These are phyloP conservation scores for Acromyrmex charruanus DNA, from an alignment of 1,140 invertebrate genomes.

Conservation along the genomic window DNA sequence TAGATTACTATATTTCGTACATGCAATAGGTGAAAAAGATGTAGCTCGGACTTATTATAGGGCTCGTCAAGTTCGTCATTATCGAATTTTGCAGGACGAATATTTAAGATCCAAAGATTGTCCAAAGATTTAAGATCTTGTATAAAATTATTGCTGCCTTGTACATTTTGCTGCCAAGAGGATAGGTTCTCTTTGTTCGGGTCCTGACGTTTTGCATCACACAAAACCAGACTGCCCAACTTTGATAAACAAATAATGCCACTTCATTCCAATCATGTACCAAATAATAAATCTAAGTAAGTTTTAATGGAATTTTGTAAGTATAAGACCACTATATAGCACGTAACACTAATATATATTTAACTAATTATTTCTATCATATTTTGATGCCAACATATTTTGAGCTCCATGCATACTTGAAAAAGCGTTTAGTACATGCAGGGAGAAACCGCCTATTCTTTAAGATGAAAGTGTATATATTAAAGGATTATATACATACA, in stretches of 20 bases:
- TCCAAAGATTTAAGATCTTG: slow-evolving; percentile 71
- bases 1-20: slow-evolving; percentile 22
- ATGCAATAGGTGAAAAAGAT: slow-evolving; percentile 37
- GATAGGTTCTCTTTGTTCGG: slow-evolving; percentile 67
- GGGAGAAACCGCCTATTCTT: slow-evolving; percentile 30
- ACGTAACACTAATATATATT: slow-evolving; percentile 64
- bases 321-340: slow-evolving; percentile 67
- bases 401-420: slow-evolving; percentile 60
- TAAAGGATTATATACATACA: slow-evolving; percentile 30
- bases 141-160: slow-evolving; percentile 79
- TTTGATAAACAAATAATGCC: slow-evolving; percentile 64
- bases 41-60: slow-evolving; percentile 2
- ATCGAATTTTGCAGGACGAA: slow-evolving; percentile 49
- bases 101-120: neutral
- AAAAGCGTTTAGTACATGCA: slow-evolving; percentile 8
- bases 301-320: slow-evolving; percentile 72
- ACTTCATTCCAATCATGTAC: slow-evolving; percentile 74
- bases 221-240: slow-evolving; percentile 70
- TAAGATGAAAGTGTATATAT: slow-evolving; percentile 55
- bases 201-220: slow-evolving; percentile 65
- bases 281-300: slow-evolving; percentile 69
- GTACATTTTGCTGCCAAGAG: slow-evolving; percentile 79
- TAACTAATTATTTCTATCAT: slow-evolving; percentile 67
- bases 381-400: slow-evolving; percentile 67
- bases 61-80: slow-evolving; percentile 29